phyloP scores from a whole-genome alignment of 2,888 invertebrate species.

The Agrochola lota region DNA sequence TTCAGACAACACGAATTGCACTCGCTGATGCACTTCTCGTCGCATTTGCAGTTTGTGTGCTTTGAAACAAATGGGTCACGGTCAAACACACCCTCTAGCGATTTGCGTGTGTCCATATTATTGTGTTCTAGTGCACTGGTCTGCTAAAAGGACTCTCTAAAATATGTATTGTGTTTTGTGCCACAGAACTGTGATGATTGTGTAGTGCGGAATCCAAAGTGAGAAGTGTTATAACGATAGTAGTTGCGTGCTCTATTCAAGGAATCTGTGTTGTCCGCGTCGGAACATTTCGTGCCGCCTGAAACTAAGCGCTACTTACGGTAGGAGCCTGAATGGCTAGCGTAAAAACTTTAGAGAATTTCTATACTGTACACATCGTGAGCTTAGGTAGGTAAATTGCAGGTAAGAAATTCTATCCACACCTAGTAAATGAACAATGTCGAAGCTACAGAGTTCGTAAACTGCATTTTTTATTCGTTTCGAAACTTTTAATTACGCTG shows the following conservation, averaged over 20 bases:
- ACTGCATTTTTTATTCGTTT: neutral
- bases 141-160: slow-evolving; percentile 16
- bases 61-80: slow-evolving; percentile 74
- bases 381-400: neutral
- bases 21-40: slow-evolving; percentile 88
- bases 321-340: slow-evolving; percentile 17
- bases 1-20: slow-evolving; percentile 91
- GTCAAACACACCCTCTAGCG: slow-evolving; percentile 45
- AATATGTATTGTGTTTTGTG: slow-evolving; percentile 43
- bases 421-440: neutral
- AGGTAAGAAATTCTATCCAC: slow-evolving; percentile 23
- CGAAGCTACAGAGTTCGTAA: neutral
- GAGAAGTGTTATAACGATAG: slow-evolving; percentile 42
- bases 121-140: slow-evolving; percentile 47
- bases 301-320: slow-evolving; percentile 44
- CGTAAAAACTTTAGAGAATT: slow-evolving; percentile 7
- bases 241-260: slow-evolving; percentile 46
- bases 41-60: slow-evolving; percentile 81
- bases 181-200: slow-evolving; percentile 34
- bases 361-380: neutral
- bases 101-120: slow-evolving; percentile 54
- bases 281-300: slow-evolving; percentile 45
- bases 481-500: neutral
- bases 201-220: slow-evolving; percentile 54
- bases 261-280: slow-evolving; percentile 43